Evolutionary conservation across 2,888 invertebrate species (phyloP), one percentile per base, ranked within the genome.

Genomic region (Platynereis dumerilii): DNA sequence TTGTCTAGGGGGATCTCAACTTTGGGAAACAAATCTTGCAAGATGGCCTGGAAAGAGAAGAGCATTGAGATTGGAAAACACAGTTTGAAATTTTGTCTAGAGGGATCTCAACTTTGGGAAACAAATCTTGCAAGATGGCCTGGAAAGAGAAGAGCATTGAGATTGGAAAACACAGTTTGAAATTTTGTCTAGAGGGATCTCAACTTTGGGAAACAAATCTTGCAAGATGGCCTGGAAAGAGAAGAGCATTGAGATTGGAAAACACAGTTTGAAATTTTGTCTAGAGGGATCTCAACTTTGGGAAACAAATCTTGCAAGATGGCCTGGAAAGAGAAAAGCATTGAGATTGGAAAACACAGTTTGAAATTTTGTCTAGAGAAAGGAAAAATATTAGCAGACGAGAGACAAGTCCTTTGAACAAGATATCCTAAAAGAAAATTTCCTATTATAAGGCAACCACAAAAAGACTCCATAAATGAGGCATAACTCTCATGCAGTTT

Each of bases 231-330:
- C 94, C 82, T 91, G 75, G 27, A 77, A 76, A 55, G 22, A 55
- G n/a, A 54, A 55, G n/a, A n/a, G n/a, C n/a, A n/a, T n/a, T n/a
- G n/a, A n/a, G n/a, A n/a, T n/a, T n/a, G n/a, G n/a, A n/a, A n/a
- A n/a, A n/a, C n/a, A n/a, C n/a, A n/a, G n/a, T n/a, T n/a, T n/a
- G n/a, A n/a, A n/a, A n/a, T n/a, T n/a, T n/a, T n/a, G n/a, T n/a
- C n/a, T n/a, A n/a, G n/a, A n/a, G 93, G 93, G 54, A 94, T 85
- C 7, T 87, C 88, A 0, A 92, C 89, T 0, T 92, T 93, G 0
- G 95, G 94, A 80, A 95, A 95, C 68, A 95, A 85, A 86, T 95
- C 94, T n/a, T 91, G 90, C 24, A 95, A 85, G 74, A 95, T 94
- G 5, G 93, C 94, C 82, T 91, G 75, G 27, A 77, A 76, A 55